Percentiles rank a stretch among this genome's conserved stretches.
Conservation (phyloP, 2,888 invertebrate species). For the Hydropsyche betteni region DNA sequence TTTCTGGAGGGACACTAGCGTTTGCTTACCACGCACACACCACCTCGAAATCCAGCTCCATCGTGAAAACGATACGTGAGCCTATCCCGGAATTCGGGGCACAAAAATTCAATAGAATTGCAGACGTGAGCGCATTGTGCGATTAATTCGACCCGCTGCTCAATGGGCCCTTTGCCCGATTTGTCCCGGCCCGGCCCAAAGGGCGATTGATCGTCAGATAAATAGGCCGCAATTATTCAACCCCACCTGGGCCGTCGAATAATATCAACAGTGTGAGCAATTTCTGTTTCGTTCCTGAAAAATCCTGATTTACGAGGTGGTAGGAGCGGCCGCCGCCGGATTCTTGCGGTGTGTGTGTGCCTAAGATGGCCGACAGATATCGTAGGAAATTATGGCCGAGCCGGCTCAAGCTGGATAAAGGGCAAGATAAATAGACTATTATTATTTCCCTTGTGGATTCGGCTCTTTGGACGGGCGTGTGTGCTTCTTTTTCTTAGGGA, state of each 20-base stretch:
- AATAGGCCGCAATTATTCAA: slow-evolving; percentile 34
- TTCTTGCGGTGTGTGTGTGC: background rate
- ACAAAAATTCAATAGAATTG: slow-evolving; percentile 30
- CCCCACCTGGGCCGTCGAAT: slow-evolving; percentile 12
- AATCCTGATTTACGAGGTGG: slow-evolving; percentile 24
- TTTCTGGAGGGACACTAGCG: no score
- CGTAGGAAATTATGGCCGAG: slow-evolving; percentile 22
- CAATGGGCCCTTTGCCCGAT: background rate
- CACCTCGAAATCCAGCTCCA: no score
- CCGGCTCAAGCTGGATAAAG: slow-evolving; percentile 27
- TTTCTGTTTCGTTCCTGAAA: slow-evolving; percentile 9
- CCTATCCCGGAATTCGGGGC: background rate
- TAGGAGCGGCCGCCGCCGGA: background rate
- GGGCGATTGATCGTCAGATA: slow-evolving; percentile 23
- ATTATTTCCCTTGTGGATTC: slow-evolving; percentile 21
- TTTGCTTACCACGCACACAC: no score
- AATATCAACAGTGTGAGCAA: slow-evolving; percentile 3
- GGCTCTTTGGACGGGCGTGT: background rate
- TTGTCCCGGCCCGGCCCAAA: background rate
- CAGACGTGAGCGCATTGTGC: slow-evolving; percentile 30
- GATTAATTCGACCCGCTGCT: slow-evolving; percentile 17
- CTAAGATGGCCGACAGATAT: slow-evolving; percentile 29
- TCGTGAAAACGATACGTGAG: slow-evolving; percentile 22
- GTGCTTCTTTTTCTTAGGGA: no score
- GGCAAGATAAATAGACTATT: slow-evolving; percentile 31